Percentiles rank a stretch among this genome's conserved stretches.
Conservation (phyloP, 2,888 invertebrate species). For the Lepidocyrtoides sp. region DNA sequence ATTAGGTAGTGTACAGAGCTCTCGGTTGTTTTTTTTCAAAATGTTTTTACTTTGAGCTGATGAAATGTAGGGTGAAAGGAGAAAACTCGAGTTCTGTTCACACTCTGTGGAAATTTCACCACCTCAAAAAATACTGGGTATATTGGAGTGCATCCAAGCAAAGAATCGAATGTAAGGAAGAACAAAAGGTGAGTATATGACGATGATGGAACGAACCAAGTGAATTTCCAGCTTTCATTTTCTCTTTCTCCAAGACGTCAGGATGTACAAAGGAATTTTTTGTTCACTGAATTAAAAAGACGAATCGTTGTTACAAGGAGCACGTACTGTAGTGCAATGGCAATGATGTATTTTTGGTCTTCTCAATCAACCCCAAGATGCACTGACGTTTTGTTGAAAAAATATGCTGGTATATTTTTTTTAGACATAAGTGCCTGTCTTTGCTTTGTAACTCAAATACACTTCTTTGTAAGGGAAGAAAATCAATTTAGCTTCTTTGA, state of each 20-base stretch:
- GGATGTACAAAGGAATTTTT: not conserved
- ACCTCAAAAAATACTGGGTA: not conserved
- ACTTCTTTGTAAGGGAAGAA: not conserved
- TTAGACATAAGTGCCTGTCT: too few relatives aligned
- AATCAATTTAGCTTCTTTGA: slow-evolving; percentile 14
- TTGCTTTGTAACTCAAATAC: not conserved
- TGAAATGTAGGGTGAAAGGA: not conserved
- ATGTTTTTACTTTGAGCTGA: too few relatives aligned
- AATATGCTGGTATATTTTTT: not conserved
- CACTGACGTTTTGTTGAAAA: slow-evolving; percentile 13
- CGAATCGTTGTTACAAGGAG: not conserved
- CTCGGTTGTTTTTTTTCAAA: too few relatives aligned
- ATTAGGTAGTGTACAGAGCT: not conserved
- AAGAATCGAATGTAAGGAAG: slow-evolving; percentile 1
- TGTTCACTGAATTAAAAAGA: slow-evolving; percentile 24
- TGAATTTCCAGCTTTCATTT: not conserved
- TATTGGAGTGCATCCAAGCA: not conserved
- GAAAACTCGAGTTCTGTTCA: too few relatives aligned
- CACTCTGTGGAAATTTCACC: not conserved
- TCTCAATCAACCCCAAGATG: slow-evolving; percentile 10
- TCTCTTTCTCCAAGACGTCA: slow-evolving; percentile 20
- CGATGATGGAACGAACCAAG: not conserved
- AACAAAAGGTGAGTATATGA: not conserved
- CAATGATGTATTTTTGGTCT: not conserved
- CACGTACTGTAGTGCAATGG: slow-evolving; percentile 33